Evolutionary conservation across 1,140 invertebrate genomes (phyloP).

Genomic region (Aphelinus certus): DNA sequence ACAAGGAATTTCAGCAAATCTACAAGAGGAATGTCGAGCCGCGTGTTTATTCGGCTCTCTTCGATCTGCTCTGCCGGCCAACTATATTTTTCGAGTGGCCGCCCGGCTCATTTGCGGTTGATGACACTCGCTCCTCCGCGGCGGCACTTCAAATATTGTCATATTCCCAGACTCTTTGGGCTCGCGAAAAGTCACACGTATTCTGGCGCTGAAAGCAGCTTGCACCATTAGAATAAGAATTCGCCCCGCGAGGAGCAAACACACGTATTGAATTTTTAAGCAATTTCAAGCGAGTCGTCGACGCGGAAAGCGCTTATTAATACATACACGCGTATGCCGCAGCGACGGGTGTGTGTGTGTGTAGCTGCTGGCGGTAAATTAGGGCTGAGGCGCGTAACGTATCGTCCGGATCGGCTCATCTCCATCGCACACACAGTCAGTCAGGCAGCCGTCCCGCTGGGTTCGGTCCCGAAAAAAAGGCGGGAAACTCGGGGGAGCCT

Average conservation of each 20-base stretch:
- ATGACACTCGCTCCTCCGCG: not conserved
- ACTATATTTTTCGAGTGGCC: not conserved
- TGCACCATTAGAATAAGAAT: conserved; percentile 8
- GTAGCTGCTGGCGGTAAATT: too few relatives aligned
- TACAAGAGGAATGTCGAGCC: too few relatives aligned
- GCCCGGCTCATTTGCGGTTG: too few relatives aligned
- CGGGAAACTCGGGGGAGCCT: conserved; percentile 1
- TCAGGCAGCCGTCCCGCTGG: not conserved
- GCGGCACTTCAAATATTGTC: conserved; percentile 16
- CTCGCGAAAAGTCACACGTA: conserved; percentile 43
- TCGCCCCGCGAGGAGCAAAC: conserved; percentile 26
- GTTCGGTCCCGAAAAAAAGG: conserved; percentile 29
- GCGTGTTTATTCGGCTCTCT: too few relatives aligned
- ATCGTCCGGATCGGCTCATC: too few relatives aligned
- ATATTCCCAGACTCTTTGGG: not conserved
- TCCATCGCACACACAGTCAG: too few relatives aligned
- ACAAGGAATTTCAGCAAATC: too few relatives aligned
- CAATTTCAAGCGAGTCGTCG: not conserved
- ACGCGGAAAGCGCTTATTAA: too few relatives aligned
- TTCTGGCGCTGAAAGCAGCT: conserved; percentile 25
- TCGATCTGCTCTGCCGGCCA: too few relatives aligned
- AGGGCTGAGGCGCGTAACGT: too few relatives aligned
- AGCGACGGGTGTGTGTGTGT: too few relatives aligned
- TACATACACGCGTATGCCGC: too few relatives aligned
- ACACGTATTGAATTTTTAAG: conserved; percentile 1